Conservation (phyloP, 1,140 invertebrate genomes). For the Eriosoma lanigerum region DNA sequence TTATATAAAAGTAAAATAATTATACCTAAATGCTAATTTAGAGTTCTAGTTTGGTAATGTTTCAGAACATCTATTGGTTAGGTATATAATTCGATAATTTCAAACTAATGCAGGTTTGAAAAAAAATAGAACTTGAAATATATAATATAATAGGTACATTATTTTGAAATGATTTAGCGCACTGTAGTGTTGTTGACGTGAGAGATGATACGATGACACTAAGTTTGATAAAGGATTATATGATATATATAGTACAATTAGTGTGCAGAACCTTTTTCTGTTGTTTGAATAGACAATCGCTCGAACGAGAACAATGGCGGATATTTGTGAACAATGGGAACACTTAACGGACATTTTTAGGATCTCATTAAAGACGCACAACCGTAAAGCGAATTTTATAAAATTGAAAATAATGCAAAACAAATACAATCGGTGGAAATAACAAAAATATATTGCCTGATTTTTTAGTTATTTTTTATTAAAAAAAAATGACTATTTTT, state of each 20-base stretch:
- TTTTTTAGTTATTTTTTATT: too few species aligned
- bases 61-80: too few species aligned
- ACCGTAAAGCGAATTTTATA: not conserved
- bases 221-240: not conserved
- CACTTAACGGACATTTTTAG: slow-evolving; percentile 21
- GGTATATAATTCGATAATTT: too few species aligned
- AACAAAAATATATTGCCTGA: not conserved
- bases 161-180: slow-evolving; percentile 93
- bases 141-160: slow-evolving; percentile 57
- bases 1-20: too few species aligned
- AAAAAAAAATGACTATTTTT: too few species aligned
- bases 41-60: too few species aligned
- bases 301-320: slow-evolving; percentile 17
- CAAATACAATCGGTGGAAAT: not conserved
- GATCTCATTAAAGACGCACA: slow-evolving; percentile 10
- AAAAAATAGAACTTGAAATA: too few species aligned
- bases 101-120: too few species aligned
- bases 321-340: slow-evolving; percentile 1
- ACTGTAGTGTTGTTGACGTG: slow-evolving; percentile 60
- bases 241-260: not conserved
- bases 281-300: slow-evolving; percentile 35
- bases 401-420: not conserved
- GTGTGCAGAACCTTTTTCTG: not conserved
- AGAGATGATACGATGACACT: not conserved
- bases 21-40: too few species aligned